Percentiles rank a stretch among this genome's conserved stretches.
Conservation (phyloP, 2,797 vertebrate species). For the Falco columbarius region DNA sequence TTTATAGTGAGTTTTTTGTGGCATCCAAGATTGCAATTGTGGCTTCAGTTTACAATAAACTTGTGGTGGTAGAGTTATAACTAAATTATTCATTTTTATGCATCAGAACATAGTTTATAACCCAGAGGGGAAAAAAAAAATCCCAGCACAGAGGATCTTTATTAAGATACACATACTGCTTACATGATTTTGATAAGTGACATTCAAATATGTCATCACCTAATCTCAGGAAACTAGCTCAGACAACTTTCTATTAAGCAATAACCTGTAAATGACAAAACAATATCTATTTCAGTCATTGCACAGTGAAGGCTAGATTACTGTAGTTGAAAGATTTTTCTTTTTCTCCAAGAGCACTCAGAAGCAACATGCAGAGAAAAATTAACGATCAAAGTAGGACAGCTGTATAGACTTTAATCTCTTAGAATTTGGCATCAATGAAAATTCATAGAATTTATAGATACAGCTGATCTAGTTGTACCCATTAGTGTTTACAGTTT, state of each 20-base stretch:
- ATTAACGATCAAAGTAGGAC: neutral
- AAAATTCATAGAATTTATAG: neutral
- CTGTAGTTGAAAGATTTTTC: constrained; percentile 34
- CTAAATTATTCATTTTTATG: constrained; percentile 47
- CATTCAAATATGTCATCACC: constrained; percentile 3
- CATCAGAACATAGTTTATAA: constrained; percentile 12
- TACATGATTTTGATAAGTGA: constrained; percentile 13
- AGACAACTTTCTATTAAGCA: constrained; percentile 41
- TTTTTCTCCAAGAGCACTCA: neutral
- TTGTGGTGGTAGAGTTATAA: constrained; percentile 13
- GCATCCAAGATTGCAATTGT: constrained; percentile 36
- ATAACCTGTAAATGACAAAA: constrained; percentile 45
- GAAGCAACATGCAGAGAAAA: neutral
- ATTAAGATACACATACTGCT: constrained; percentile 10
- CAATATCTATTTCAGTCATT: constrained; percentile 19
- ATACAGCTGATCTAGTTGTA: neutral
- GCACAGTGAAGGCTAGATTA: neutral
- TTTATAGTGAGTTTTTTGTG: constrained; percentile 16
- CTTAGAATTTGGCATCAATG: neutral
- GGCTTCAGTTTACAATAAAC: constrained; percentile 56
- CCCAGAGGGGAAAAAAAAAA: neutral
- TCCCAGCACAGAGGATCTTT: constrained; percentile 1
- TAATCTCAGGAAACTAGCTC: constrained; percentile 25
- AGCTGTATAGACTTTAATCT: neutral
- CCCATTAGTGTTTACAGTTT: neutral